Base-by-base conservation (phyloP, 2,888 invertebrate genomes). In the Sceliomorpha sp. region DNA sequence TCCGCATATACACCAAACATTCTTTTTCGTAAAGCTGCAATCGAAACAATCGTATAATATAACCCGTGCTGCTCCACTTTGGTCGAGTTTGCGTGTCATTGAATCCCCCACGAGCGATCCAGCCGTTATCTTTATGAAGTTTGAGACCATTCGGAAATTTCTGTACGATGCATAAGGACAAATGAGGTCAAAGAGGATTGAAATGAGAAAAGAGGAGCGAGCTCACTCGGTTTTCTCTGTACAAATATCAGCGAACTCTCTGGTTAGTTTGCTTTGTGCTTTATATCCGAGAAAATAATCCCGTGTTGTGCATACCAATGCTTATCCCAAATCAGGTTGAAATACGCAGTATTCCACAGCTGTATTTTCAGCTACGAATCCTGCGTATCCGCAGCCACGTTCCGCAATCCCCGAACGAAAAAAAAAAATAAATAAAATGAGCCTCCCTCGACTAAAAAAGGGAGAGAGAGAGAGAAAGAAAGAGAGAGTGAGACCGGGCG, bases 201-300 rank as follows among this genome's bases (percentile, higher is more conserved):
- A 24, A 39, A 36, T 14, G 36, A 42, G 17, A 36, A 56, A 45
- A 17, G 36, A 60, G 70, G 72, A 72, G 59, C 50, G 39, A 63
- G 70, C 58, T 39, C 17, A 9, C 42, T 29, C 5, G 37, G 45
- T 58, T 60, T 62, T 51, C 62, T 26, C 51, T 64, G 44, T 63
- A 62, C 63, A 77, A 77, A 76, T 79, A 79, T 79, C 75, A 70
- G 73, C 69, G 47, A 55, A 68, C 59, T 68, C 75, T 72, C 73
- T 69, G 64, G 55, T 56, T 39, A 45, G 68, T 70, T 64, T 74
- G 72, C 76, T 80, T 81, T 77, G 80, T 80, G 74, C 78, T 78
- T 78, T 73, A 75, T 77, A 77, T 67, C 39, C 58, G 47, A 51
- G 76, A 69, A 74, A 81, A 79, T 74, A 68, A 69, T 59, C 56